A percentile compares a stretch with the other conserved stretches of the same genome.
Conservation (phyloP, 2,797 vertebrate species). For the Triplophysa bombifrons region DNA sequence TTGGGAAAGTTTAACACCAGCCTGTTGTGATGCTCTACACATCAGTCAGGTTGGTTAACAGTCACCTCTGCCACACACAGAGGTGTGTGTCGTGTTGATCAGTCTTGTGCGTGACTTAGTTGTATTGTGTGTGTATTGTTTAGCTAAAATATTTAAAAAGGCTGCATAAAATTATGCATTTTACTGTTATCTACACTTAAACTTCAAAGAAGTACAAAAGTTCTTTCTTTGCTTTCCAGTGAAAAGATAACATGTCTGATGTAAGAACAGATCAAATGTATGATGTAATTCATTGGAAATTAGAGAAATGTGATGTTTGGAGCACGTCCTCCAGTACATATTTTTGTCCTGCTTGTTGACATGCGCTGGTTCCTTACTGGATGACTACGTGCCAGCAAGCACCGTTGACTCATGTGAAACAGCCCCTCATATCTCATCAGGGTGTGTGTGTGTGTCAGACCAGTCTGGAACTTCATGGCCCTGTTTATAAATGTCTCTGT, state of each 20-base stretch:
- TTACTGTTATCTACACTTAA: background rate
- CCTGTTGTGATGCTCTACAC: constrained; percentile 43
- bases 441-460: constrained; percentile 31
- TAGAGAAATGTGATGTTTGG: background rate
- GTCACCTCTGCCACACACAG: background rate
- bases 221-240: background rate
- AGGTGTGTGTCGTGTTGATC: constrained; percentile 29
- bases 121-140: constrained; percentile 26
- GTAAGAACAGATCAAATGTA: constrained; percentile 6
- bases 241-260: background rate
- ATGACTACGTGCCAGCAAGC: constrained; percentile 8
- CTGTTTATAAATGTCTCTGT: constrained; percentile 31
- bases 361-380: background rate
- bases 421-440: constrained; percentile 7
- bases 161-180: too few relatives aligned
- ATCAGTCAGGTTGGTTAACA: constrained; percentile 49
- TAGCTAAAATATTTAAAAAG: too few relatives aligned
- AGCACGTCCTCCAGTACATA: background rate
- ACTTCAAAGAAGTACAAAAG: too few relatives aligned
- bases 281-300: constrained; percentile 8
- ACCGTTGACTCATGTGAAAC: constrained; percentile 22
- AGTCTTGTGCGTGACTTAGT: constrained; percentile 13
- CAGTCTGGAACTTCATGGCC: constrained; percentile 37
- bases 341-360: constrained; percentile 17
- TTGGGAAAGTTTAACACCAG: constrained; percentile 60